Evolutionary conservation across 1,140 invertebrate species (phyloP).

Genomic region (Drosophila dunni): DNA sequence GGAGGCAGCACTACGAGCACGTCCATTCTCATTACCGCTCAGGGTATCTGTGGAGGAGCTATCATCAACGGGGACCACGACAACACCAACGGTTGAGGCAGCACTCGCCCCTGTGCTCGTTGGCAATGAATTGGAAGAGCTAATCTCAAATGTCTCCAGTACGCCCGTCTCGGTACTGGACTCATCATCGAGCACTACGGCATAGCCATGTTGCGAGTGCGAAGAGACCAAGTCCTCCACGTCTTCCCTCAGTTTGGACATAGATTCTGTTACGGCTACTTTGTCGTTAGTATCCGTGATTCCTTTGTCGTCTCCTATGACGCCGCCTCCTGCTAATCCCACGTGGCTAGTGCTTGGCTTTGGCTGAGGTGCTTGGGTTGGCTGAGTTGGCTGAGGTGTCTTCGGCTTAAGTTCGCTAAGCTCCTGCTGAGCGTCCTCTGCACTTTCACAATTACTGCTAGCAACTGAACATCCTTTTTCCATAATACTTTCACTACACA

Average conservation of each 20-base stretch:
- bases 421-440: constrained; percentile 54
- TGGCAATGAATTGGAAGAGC: constrained; percentile 79
- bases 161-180: constrained; percentile 72
- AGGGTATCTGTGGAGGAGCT: constrained; percentile 75
- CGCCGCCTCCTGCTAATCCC: not conserved
- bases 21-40: constrained; percentile 42
- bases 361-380: constrained; percentile 19
- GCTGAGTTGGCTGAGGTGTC: constrained; percentile 13
- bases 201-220: constrained; percentile 77
- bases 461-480: constrained; percentile 74
- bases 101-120: constrained; percentile 53
- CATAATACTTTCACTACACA: constrained; percentile 65
- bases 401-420: constrained; percentile 18
- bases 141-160: constrained; percentile 75
- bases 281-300: constrained; percentile 14
- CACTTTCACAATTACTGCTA: constrained; percentile 59
- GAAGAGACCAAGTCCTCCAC: constrained; percentile 74
- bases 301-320: constrained; percentile 21
- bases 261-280: constrained; percentile 54
- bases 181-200: constrained; percentile 80
- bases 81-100: constrained; percentile 45
- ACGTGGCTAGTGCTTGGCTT: constrained; percentile 62
- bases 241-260: constrained; percentile 77
- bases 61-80: constrained; percentile 73
- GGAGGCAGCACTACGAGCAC: constrained; percentile 20